These are phyloP conservation scores for Contarinia nasturtii DNA, from an alignment of 1,140 invertebrate species.

Conservation along the genomic window DNA sequence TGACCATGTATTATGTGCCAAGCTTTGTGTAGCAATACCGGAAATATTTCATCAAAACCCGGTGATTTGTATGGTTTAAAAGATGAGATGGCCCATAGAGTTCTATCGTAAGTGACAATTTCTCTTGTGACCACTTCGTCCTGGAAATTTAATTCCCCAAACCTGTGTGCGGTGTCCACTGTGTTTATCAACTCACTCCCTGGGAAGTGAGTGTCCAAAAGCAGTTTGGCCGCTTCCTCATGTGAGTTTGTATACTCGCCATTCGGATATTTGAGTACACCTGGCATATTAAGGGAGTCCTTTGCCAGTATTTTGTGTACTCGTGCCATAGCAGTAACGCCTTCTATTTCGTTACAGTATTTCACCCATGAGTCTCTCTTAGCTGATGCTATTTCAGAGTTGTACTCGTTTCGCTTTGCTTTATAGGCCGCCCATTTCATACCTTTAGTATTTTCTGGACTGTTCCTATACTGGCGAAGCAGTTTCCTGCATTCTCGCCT, in stretches of 20 bases:
- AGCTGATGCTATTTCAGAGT: too few species aligned
- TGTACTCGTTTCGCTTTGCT: too few species aligned
- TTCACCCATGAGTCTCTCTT: too few species aligned
- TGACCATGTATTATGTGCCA: not conserved
- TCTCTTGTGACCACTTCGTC: not conserved
- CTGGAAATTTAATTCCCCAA: not conserved
- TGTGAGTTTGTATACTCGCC: not conserved
- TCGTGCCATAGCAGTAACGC: not conserved
- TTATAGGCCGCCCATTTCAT: too few species aligned
- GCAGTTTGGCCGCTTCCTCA: not conserved
- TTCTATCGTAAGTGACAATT: not conserved
- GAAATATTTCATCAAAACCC: not conserved
- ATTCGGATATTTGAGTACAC: too few species aligned
- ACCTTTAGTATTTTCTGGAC: too few species aligned
- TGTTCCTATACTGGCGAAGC: too few species aligned
- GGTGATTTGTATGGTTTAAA: not conserved
- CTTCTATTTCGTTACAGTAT: not conserved
- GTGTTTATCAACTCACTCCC: not conserved
- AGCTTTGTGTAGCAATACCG: not conserved
- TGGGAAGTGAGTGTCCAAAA: not conserved
- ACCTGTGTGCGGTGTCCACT: not conserved
- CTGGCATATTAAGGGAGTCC: not conserved
- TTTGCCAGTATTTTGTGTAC: not conserved
- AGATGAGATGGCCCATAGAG: not conserved
- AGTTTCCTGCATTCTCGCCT: too few species aligned